These are phyloP conservation scores for Corella eumyota DNA, from an alignment of 23 tunicate genomes.

Conservation along the genomic window DNA sequence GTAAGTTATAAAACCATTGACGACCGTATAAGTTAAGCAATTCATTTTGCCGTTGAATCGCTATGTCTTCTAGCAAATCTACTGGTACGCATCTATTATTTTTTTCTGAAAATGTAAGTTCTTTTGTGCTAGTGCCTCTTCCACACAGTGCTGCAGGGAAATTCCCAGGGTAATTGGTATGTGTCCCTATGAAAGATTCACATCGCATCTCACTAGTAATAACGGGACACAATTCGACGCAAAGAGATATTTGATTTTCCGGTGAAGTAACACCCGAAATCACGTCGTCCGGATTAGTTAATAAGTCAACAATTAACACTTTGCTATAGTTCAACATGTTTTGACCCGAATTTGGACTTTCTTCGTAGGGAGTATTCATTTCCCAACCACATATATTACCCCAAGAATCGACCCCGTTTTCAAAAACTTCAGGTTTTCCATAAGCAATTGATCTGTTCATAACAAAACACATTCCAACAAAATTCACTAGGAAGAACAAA, in stretches of 20 bases:
- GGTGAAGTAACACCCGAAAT: conserved; percentile 3
- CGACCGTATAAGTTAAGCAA: conserved; percentile 47
- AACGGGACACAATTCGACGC: conserved; percentile 51
- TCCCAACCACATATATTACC: conserved; percentile 73
- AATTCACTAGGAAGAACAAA: conserved; percentile 22
- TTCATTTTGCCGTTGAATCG: conserved; percentile 38
- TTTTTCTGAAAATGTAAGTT: conserved; percentile 25
- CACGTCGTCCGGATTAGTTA: conserved; percentile 15
- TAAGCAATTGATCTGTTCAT: conserved; percentile 51
- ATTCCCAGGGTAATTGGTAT: conserved; percentile 15
- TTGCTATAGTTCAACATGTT: conserved; percentile 26
- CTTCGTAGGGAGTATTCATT: conserved; percentile 10
- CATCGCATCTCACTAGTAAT: conserved; percentile 29
- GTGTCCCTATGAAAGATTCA: conserved; percentile 11
- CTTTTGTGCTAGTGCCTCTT: neutral
- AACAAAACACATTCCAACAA: conserved; percentile 55
- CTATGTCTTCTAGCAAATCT: conserved; percentile 3
- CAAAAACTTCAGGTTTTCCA: conserved; percentile 49
- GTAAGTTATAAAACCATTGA: conserved; percentile 51
- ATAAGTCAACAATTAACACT: conserved; percentile 36
- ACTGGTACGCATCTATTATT: conserved; percentile 57
- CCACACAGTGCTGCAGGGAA: neutral
- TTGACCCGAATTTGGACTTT: conserved; percentile 23
- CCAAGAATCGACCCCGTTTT: conserved; percentile 60
- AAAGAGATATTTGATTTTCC: conserved; percentile 4